phyloP scores from a whole-genome alignment of 2,888 invertebrate genomes.

The Lochmaea crataegi region DNA sequence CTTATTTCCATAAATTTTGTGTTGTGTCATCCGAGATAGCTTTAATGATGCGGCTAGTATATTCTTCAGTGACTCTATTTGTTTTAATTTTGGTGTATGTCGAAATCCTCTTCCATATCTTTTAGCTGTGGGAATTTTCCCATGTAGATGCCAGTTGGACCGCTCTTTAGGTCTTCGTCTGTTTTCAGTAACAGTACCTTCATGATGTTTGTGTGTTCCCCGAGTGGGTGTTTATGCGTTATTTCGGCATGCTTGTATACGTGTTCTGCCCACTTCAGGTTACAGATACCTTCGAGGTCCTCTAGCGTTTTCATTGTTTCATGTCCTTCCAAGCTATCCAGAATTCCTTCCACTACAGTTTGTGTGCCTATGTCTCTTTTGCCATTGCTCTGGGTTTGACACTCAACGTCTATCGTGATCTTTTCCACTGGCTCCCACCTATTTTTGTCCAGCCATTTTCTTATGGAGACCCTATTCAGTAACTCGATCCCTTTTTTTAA shows the following conservation, averaged over 20 bases:
- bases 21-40: too few relatives aligned
- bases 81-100: too few relatives aligned
- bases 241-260: neutral
- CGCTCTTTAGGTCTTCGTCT: too few relatives aligned
- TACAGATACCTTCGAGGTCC: neutral
- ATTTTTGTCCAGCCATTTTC: neutral
- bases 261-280: neutral
- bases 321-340: neutral
- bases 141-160: neutral
- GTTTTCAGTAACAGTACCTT: neutral
- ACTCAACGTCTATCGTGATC: neutral
- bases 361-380: neutral
- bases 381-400: neutral
- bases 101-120: neutral
- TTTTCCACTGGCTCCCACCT: conserved; percentile 1
- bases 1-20: too few relatives aligned
- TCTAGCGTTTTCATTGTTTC: neutral
- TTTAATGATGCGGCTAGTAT: too few relatives aligned
- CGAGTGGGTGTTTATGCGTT: neutral
- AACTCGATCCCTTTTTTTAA: neutral
- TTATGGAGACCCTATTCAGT: neutral
- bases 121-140: neutral
- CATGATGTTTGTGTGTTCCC: neutral
- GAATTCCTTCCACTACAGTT: neutral
- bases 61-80: too few relatives aligned